These are phyloP conservation scores for Mamestra configurata DNA, from an alignment of 1,140 invertebrate species.

Conservation along the genomic window DNA sequence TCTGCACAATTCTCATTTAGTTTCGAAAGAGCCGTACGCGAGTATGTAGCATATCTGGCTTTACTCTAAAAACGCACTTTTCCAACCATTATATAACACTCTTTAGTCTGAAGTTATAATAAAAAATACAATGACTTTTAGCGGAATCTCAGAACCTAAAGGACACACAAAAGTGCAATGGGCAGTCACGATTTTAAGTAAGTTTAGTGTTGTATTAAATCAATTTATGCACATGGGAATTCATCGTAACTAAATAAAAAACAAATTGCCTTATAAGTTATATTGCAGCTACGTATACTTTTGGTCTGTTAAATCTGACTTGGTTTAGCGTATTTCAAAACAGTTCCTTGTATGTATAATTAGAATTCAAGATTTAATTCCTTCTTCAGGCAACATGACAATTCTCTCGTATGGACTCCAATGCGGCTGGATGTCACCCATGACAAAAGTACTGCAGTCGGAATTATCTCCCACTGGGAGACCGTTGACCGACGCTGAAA, in stretches of 20 bases:
- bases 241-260: no score
- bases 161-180: slow-evolving; percentile 47
- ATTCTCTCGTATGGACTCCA: slow-evolving; percentile 85
- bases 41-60: slow-evolving; percentile 10
- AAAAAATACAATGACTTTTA: slow-evolving; percentile 1
- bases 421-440: slow-evolving; percentile 88
- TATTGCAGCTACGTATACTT: no score
- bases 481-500: slow-evolving; percentile 80
- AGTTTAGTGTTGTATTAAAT: not conserved
- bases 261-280: no score
- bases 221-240: no score
- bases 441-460: slow-evolving; percentile 81
- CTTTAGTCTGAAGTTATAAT: no score
- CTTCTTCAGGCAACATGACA: slow-evolving; percentile 84
- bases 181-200: slow-evolving; percentile 41
- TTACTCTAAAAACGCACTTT: not conserved
- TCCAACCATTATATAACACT: no score
- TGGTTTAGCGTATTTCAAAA: not conserved
- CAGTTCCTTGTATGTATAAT: not conserved
- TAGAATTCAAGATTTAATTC: not conserved
- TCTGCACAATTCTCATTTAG: not conserved
- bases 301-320: not conserved
- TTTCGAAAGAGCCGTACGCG: not conserved
- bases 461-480: slow-evolving; percentile 76
- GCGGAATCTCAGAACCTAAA: slow-evolving; percentile 16